Base-by-base conservation (phyloP, 2,113 vertebrate species). In the Phycodurus eques region DNA sequence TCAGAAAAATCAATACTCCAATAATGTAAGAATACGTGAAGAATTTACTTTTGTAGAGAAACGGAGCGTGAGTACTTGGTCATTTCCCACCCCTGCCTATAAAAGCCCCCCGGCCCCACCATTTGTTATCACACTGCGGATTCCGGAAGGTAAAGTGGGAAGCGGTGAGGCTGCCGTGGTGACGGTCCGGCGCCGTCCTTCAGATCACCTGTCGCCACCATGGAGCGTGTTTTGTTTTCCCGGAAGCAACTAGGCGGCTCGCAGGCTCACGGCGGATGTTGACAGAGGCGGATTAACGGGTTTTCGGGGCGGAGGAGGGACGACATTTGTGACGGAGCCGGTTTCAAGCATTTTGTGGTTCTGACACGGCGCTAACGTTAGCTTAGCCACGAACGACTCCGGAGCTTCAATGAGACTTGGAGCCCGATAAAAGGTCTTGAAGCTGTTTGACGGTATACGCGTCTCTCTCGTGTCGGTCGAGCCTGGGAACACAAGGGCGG, bases 281-380 rank as follows among this genome's bases (percentile, higher is more conserved):
- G 63, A 72, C 43, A 19, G 63, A 57, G 60, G 80, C 72, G 71
- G 83, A 83, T 85, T 81, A 82, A 57, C 22, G 71, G 27, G 44
- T 1, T 33, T 63, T 57, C 51, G 70, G 71, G 59, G 31, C 59
- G 59, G 14, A 17, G 59, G 59, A 61, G 27, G 14, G 14, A 35
- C 57, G 27, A 33, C 57, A 60, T 7, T 60, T 60, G 57, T 60
- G 57, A 60, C 59, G 7, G 31, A 61, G 59, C 59, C 59, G 59
- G 59, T 59, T 13, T 61, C n/a, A 15, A 31, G 0, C 35, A 3
- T 39, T 22, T 56, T 42, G 33, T 44, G 61, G 17, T 69, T 33
- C 8, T 11, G 70, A 67, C 9, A 22, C 49, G 47, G 1, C 9
- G 69, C 57, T 75, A 73, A 72, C 75, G 67, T 20, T 11, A 67